phyloP scores from a whole-genome alignment of 2,113 vertebrate genomes.

The Myxocyprinus asiaticus region DNA sequence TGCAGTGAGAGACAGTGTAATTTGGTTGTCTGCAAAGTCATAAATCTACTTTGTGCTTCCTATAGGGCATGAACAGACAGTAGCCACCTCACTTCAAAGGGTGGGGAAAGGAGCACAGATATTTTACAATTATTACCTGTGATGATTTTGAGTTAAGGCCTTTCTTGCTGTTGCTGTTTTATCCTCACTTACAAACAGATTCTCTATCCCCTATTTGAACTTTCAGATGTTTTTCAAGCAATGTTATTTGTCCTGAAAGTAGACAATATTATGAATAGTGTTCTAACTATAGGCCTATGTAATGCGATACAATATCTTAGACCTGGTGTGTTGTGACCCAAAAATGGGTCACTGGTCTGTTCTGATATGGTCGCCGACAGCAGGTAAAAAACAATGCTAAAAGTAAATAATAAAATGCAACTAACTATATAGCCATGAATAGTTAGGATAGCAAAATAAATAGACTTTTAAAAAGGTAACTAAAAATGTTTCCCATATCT shows the following conservation, averaged over 20 bases:
- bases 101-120: constrained; percentile 49
- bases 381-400: no score
- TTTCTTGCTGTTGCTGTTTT: constrained; percentile 26
- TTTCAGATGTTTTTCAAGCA: background rate
- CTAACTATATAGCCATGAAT: no score
- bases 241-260: background rate
- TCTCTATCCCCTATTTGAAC: background rate
- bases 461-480: no score
- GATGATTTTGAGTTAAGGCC: constrained; percentile 52
- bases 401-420: no score
- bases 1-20: constrained; percentile 37
- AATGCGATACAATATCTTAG: no score
- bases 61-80: constrained; percentile 53
- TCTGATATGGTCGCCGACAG: no score
- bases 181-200: constrained; percentile 11
- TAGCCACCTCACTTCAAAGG: constrained; percentile 59
- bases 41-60: constrained; percentile 51
- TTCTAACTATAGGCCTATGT: no score
- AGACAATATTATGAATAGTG: background rate
- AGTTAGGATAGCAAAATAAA: no score
- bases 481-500: no score
- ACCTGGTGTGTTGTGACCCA: no score
- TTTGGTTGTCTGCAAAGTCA: constrained; percentile 48
- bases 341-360: no score
- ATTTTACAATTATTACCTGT: constrained; percentile 63